Conservation (phyloP, 2,888 invertebrate genomes). For the Morinoia aosen region DNA sequence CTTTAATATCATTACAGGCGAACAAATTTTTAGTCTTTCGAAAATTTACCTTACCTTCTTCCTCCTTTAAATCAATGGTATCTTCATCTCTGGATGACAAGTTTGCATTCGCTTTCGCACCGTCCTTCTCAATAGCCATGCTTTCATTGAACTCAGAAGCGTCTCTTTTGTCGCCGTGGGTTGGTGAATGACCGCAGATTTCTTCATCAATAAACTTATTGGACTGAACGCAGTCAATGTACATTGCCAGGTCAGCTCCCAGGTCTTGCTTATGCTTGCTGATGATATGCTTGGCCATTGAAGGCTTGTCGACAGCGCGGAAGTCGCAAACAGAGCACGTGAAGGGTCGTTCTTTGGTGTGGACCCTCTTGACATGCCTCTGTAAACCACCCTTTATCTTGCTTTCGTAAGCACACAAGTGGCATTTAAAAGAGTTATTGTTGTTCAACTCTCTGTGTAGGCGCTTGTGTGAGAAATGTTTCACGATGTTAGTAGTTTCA, state of each 20-base stretch:
- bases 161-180: not conserved
- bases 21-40: not conserved
- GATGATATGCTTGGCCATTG: conserved; percentile 34
- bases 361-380: conserved; percentile 44
- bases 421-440: not conserved
- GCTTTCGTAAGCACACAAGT: not conserved
- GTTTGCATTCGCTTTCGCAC: not conserved
- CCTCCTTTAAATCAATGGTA: not conserved
- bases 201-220: not conserved
- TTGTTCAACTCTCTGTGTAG: not conserved
- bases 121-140: not conserved
- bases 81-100: too few species aligned
- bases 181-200: not conserved
- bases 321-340: conserved; percentile 34
- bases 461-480: conserved; percentile 24
- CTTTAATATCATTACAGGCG: not conserved
- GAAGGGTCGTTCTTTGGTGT: conserved; percentile 38
- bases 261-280: conserved; percentile 24
- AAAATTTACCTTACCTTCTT: not conserved
- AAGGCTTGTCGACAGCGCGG: conserved; percentile 8
- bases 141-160: not conserved
- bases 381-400: conserved; percentile 27
- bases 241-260: not conserved
- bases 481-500: conserved; percentile 33
- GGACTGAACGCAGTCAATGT: not conserved